Base-by-base conservation (phyloP, 2,888 invertebrate genomes). In the Drosophila paranaensis region DNA sequence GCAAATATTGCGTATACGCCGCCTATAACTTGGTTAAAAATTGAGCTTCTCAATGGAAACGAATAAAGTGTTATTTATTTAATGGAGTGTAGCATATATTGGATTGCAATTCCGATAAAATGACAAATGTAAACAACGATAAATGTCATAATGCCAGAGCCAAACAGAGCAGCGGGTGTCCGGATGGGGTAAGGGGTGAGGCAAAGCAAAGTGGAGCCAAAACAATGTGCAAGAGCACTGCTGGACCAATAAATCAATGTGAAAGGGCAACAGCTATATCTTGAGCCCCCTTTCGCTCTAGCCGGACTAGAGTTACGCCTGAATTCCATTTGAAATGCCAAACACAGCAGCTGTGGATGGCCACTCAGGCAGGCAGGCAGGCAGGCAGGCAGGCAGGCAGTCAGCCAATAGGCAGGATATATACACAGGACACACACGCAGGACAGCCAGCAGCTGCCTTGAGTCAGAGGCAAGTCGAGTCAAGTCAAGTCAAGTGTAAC, bases 211-310 rank as follows among this genome's bases (percentile, higher is more conserved):
- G 63, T 57, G 57, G 45, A 60, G 57, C 46, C 64, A 70, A 60
- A 70, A 60, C 64, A 74, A 60, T 60, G 56, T 56, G 30, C 16
- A 30, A 39, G 48, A 48, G 39, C 25, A 10, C 39, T 40, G 69
- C 71, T 67, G 68, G 56, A 65, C 82, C 82, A 88, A 87, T 87
- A 89, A 87, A 89, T 87, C 89, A 89, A 82, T 89, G 89, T 60
- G 60, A 67, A 62, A 65, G 74, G 55, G 82, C 72, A 46, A 57
- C 78, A 79, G 64, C 45, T 33, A 25, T 60, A 60, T 56, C 45
- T 60, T 30, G 45, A 54, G 2, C 2, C 5, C 42, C 5, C 20
- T 25, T 56, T 14, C 4, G 16, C 16, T 35, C 16, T 42, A 50
- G 61, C 33, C 35, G 16, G 33, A 2, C 46, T 30, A 27, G 35